Evolutionary conservation across 2,888 invertebrate genomes (phyloP).

Genomic region (Drosophila tanythrix): DNA sequence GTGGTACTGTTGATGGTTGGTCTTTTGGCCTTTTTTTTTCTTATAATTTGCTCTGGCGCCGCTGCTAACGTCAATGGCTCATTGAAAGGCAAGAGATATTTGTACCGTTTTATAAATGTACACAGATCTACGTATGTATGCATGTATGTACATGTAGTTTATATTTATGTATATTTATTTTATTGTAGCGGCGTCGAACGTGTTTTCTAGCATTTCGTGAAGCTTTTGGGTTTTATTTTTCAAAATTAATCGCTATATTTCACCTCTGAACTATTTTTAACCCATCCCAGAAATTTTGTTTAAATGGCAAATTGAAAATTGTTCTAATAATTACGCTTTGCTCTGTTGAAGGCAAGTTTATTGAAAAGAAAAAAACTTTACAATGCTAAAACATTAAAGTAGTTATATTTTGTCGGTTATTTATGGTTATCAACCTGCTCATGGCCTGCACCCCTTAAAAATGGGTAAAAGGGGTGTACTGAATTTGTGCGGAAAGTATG

Average conservation of each 20-base stretch:
- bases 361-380: constrained; percentile 56
- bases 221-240: constrained; percentile 30
- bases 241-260: constrained; percentile 57
- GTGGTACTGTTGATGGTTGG: constrained; percentile 38
- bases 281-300: constrained; percentile 14
- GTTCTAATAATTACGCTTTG: constrained; percentile 24
- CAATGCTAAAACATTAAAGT: constrained; percentile 21
- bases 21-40: neutral
- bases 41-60: constrained; percentile 25
- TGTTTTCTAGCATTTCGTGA: constrained; percentile 61
- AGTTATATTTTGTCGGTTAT: constrained; percentile 51
- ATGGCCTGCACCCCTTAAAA: neutral
- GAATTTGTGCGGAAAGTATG: neutral
- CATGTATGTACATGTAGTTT: neutral
- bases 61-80: constrained; percentile 27
- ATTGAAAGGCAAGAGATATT: constrained; percentile 51
- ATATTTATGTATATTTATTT: constrained; percentile 9
- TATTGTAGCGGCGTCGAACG: constrained; percentile 25
- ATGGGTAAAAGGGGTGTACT: neutral
- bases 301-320: constrained; percentile 36
- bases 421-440: constrained; percentile 47
- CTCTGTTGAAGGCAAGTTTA: constrained; percentile 47
- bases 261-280: constrained; percentile 42
- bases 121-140: constrained; percentile 1
- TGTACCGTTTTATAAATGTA: constrained; percentile 35